These are phyloP conservation scores for Yoshiicerus persimilis DNA, from an alignment of 1,140 invertebrate genomes.

Conservation along the genomic window DNA sequence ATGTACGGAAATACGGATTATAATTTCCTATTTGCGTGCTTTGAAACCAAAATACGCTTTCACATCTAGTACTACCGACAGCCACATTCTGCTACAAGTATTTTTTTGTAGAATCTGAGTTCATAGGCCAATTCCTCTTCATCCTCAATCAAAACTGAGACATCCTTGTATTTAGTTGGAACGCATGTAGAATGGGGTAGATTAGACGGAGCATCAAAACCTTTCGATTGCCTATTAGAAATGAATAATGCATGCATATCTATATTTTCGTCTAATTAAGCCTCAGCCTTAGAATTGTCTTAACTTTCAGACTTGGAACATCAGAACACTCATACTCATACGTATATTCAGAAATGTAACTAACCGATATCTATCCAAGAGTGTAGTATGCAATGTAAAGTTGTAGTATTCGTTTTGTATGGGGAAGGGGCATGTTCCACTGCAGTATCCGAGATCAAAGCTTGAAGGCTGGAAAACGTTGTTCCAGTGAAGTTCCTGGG, in stretches of 20 bases:
- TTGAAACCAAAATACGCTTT: too few species aligned
- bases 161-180: background rate
- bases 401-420: constrained; percentile 35
- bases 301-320: too few species aligned
- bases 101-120: background rate
- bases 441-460: constrained; percentile 42
- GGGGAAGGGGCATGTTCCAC: constrained; percentile 35
- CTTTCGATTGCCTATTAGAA: background rate
- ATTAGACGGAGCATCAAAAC: background rate
- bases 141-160: background rate
- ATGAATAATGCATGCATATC: background rate
- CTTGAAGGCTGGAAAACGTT: constrained; percentile 23
- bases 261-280: too few species aligned
- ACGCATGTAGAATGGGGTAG: constrained; percentile 31
- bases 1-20: too few species aligned
- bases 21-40: too few species aligned
- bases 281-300: too few species aligned
- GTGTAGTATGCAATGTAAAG: constrained; percentile 31
- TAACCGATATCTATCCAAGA: constrained; percentile 39
- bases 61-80: constrained; percentile 23
- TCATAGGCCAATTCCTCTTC: background rate
- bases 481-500: constrained; percentile 20
- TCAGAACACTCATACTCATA: too few species aligned
- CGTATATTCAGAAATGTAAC: background rate
- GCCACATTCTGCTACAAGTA: constrained; percentile 28